A percentile compares a stretch with the other conserved stretches of the same genome.
phyloP scores from a whole-genome alignment of 2,797 vertebrate genomes.

The Anas capensis region DNA sequence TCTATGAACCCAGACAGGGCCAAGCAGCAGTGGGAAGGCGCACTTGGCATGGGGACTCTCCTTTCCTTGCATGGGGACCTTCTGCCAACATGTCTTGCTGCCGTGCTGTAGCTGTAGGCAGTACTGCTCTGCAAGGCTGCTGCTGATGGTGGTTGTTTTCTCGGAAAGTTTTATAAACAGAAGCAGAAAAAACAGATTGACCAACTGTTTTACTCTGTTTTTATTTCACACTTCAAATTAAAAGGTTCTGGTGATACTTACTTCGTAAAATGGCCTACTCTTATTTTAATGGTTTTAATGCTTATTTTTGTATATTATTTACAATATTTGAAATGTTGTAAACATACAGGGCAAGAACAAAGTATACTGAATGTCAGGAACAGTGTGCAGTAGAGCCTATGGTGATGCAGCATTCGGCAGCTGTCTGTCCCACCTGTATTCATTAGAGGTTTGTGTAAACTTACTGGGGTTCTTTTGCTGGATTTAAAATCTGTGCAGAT shows the following conservation, averaged over 20 bases:
- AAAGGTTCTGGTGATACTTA: not conserved
- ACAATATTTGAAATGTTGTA: not conserved
- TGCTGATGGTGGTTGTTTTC: too few species aligned
- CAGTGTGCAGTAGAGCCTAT: not conserved
- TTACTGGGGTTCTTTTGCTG: not conserved
- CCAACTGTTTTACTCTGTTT: not conserved
- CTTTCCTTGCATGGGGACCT: not conserved
- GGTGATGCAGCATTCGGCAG: not conserved
- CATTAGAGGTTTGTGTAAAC: not conserved
- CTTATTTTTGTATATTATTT: not conserved
- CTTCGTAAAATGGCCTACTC: not conserved
- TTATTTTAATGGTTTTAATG: not conserved
- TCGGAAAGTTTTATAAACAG: not conserved
- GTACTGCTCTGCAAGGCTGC: not conserved
- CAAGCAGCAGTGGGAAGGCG: not conserved
- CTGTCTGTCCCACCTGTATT: not conserved
- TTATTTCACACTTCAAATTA: not conserved
- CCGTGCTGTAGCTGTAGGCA: not conserved
- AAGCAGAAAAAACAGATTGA: not conserved
- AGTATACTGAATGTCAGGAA: not conserved
- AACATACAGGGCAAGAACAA: not conserved
- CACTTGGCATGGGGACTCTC: accelerated
- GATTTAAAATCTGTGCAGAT: not conserved
- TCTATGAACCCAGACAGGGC: not conserved
- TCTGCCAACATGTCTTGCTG: not conserved